phyloP scores from a whole-genome alignment of 2,113 vertebrate genomes.

The Piaya cayana region DNA sequence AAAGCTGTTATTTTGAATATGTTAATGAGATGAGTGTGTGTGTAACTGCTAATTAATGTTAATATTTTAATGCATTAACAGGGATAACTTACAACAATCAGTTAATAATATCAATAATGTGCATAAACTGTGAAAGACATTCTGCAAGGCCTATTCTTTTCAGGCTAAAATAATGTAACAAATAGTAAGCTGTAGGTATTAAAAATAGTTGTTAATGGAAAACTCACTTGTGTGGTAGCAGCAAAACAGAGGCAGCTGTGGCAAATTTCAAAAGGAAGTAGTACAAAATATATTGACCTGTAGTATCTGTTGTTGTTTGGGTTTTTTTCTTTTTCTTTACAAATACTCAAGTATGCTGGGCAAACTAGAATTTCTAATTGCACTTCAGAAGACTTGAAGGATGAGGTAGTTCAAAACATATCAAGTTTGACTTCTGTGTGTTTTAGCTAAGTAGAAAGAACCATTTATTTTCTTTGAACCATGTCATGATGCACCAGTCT shows the following conservation, averaged over 20 bases:
- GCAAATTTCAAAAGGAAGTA: background rate
- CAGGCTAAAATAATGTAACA: background rate
- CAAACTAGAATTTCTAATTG: background rate
- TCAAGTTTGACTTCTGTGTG: fast-evolving
- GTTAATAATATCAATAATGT: background rate
- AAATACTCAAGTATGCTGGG: background rate
- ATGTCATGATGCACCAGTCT: background rate
- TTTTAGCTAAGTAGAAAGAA: background rate
- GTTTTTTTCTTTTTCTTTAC: background rate
- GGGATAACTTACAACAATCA: background rate
- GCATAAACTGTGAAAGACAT: background rate
- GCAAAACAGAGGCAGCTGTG: background rate
- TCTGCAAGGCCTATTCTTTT: background rate
- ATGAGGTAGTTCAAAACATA: background rate
- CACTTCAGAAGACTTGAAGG: background rate
- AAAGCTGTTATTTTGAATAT: background rate
- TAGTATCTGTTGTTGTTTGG: background rate
- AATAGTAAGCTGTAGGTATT: background rate
- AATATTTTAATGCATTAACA: background rate
- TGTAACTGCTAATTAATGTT: background rate
- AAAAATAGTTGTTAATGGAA: background rate
- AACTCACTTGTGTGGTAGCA: background rate
- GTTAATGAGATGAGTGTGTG: background rate
- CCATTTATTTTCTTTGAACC: background rate
- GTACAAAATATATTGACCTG: background rate